These are phyloP conservation scores for Amphiprion clarkii DNA, from an alignment of 2,797 vertebrate genomes.

Conservation along the genomic window DNA sequence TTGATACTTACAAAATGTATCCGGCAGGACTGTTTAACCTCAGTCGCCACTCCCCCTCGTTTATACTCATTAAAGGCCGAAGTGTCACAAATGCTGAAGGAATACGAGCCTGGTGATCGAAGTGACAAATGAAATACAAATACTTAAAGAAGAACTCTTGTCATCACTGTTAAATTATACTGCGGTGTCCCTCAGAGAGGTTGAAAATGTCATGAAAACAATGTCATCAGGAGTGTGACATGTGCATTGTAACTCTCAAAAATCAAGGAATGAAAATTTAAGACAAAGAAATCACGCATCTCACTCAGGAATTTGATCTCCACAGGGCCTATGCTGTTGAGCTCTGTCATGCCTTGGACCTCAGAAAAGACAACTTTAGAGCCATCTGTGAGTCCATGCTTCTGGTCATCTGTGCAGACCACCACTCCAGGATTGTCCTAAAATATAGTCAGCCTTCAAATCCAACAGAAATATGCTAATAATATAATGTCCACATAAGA, in stretches of 20 bases:
- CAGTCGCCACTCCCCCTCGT: constrained; percentile 83
- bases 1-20: constrained; percentile 86
- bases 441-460: constrained; percentile 21
- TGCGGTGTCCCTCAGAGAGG: background rate
- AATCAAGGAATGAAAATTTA: background rate
- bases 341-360: constrained; percentile 91
- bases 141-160: background rate
- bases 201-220: background rate
- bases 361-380: constrained; percentile 87
- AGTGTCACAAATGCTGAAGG: constrained; percentile 89
- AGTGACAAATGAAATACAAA: constrained; percentile 2
- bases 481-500: background rate
- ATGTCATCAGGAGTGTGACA: background rate
- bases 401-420: constrained; percentile 66
- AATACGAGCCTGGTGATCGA: constrained; percentile 70
- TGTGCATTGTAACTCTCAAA: background rate
- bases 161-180: background rate
- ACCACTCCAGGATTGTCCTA: constrained; percentile 86
- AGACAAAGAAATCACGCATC: constrained; percentile 17
- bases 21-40: constrained; percentile 80
- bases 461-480: background rate
- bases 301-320: constrained; percentile 81
- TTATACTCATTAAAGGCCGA: constrained; percentile 85
- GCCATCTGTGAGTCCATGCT: constrained; percentile 66
- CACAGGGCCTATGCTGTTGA: constrained; percentile 82